Evolutionary conservation across 2,113 vertebrate genomes (phyloP), one percentile per base, ranked within the genome.

Genomic region (Tenebrosternarchus preto): DNA sequence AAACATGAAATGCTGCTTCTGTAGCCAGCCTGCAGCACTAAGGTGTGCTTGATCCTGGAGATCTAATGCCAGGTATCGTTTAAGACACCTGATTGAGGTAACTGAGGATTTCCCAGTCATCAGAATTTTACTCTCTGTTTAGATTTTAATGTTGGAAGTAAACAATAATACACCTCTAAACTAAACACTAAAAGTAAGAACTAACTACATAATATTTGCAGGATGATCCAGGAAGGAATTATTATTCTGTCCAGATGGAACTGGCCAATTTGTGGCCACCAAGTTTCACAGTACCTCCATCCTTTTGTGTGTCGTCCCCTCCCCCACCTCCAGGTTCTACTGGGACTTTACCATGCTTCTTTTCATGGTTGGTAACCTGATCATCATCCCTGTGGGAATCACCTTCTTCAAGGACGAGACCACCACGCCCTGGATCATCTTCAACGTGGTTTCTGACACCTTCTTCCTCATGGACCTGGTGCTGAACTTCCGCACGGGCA

Each of bases 281-380:
- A 22, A 11, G 5, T 24, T 1, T 76, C 39, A 67, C 27, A 19
- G 11, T 59, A 17, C 60, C 12, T 22, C 43, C 1, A 1, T 46
- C n/a, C n/a, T 46, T 20, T 24, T 19, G 20, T 53, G 3, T 66
- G 43, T 56, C 68, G 5, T 27, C 11, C 1, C 16, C 50, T 66
- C n/a, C 9, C 19, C 56, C 63, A 4, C 17, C 20, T 57, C 9
- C 84, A 99, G 97, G 93, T 99, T 99, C 92, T 99, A 99, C 89
- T 99, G 98, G 98, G 98, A 99, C 90, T 98, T 99, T 93, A 97
- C 97, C 0, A 99, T 99, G 98, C 92, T 99, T 85, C 93, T 99
- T 27, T 98, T 99, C 88, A 99, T 99, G 98, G 96, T 98, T 85
- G 96, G 98, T 31, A 99, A 99, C 90, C 93, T 99, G 87, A 98